Evolutionary conservation across 2,797 vertebrate genomes (phyloP), one percentile per base, ranked within the genome.

Genomic region (Pseudocheirus occidentalis): DNA sequence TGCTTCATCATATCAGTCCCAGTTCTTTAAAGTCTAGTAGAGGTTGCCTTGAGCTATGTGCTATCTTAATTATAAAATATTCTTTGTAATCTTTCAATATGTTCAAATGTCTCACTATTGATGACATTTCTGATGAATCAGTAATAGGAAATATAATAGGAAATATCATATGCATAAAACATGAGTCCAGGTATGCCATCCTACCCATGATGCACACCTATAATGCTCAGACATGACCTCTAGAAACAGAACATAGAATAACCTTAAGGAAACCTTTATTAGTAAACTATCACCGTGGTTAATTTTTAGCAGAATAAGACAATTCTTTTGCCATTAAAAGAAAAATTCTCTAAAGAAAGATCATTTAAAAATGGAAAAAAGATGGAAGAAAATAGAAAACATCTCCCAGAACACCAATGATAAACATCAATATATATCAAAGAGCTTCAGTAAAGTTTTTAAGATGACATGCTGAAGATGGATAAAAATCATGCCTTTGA

Each of bases 211-310:
- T 24, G 40, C 73, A 81, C 7, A 46, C 0, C 40, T 46, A 46
- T 81, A 31, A 81, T 46, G 40, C 40, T 81, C n/a, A 81, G 18
- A 46, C 21, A 46, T 46, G 21, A 81, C 24, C 18, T 81, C 40
- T 46, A 46, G 21, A 81, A 73, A 46, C 7, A 81, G 21, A 46
- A 81, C 73, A 5, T 14, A 62, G 12, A 0, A 40, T 89, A 27
- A 90, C 16, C 90, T 94, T 10, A 95, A 11, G 46, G 18, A 96
- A 91, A 95, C 52, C 21, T 89, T 24, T 81, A 81, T 81, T 81
- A 46, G 7, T 81, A 81, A 73, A 46, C 56, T 55, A 58, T 55
- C n/a, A 4, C 89, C n/a, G 54, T 10, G 54, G 40, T 92, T 2
- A 5, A 66, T 87, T 58, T n/a, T 59, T 87, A 13, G 34, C 31